Base-by-base conservation (phyloP, 2,888 invertebrate genomes). In the Nomada ruficornis region DNA sequence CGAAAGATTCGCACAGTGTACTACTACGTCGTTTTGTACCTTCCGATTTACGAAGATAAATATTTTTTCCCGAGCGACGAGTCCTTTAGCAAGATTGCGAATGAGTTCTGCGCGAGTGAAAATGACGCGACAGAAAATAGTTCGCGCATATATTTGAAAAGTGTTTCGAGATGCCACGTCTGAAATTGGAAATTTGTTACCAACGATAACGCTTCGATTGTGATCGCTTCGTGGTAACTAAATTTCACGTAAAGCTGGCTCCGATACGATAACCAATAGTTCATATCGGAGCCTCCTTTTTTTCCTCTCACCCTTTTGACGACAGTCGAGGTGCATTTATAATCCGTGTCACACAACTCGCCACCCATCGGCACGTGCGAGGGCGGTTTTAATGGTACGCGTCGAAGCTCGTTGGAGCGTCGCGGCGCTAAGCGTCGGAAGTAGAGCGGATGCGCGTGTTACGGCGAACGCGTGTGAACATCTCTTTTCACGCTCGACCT, bases 391-490 rank as follows among this genome's bases (percentile, higher is more conserved):
- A 88, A 78, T 83, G 82, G 81, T 87, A 84, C 84, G 86, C 87
- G 84, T 86, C 86, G 77, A 79, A 88, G 36, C 85, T 91, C 91
- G 89, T 81, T 90, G 89, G 88, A 92, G 93, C 93, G 91, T 92
- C 92, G 92, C 90, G 91, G 90, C 89, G 93, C 91, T 91, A 89
- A 93, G 93, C 93, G 93, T 93, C 93, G 93, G 93, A 93, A 93
- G 91, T 92, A 90, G 93, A 93, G 93, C 93, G 92, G 84, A 91
- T 89, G 88, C 87, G 89, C 87, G 86, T 82, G 85, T 82, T 84
- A 81, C 76, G 72, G 80, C 73, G 76, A 76, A 76, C 77, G 83
- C 80, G 54, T 57, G 26, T 36, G 29, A 29, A 18, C 80, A 57
- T 78, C 62, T 77, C 73, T 68, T 79, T 88, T 88, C 73, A 86